Evolutionary conservation across 1,140 invertebrate species (phyloP), one percentile per base, ranked within the genome.

Genomic region (Lithobius niger): DNA sequence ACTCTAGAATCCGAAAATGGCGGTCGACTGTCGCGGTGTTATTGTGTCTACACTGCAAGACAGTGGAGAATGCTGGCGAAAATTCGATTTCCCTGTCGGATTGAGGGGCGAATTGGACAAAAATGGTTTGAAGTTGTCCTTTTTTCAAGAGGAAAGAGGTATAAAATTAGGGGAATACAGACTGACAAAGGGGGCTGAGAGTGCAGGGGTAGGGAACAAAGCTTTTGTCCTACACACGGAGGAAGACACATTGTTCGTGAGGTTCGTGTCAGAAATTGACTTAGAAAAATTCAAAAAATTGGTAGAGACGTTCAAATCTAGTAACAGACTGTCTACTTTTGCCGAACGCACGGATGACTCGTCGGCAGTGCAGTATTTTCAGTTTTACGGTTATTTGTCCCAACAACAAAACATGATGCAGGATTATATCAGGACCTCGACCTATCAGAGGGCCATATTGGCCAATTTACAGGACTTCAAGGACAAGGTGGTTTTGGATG

Each of bases 321-420:
- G 24, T 16, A 22, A 27, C 40, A 52, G 22, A 26, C 74, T 81
- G 1, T 93, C 88, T 0, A 84, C 93, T 53, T 98, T 98, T 72
- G 86, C 88, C n/a, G 85, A 93, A 59, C 78, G 95, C 68, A 97
- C 95, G 22, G 95, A 97, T 69, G 91, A 97, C 65, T 91, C 93
- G 0, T 97, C 93, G 18, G 94, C 94, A 27, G 86, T 88, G 69
- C 94, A 97, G 69, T 98, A 98, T 77, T 98, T 81, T 62, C 79
- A 98, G 77, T 98, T 98, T 74, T 98, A 99, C 74, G 93, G 95
- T 54, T 98, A 97, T 74, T 74, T 99, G 53, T 97, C 92, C 48
- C 96, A 99, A 69, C 96, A 99, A 71, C 96, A 99, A 74, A 99
- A 99, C 67, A 99, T 99, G 96, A 92, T 99, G 87, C 78, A 81